Evolutionary conservation across 2,113 vertebrate genomes (phyloP), one percentile per base, ranked within the genome.

Genomic region (Ellobius talpinus): DNA sequence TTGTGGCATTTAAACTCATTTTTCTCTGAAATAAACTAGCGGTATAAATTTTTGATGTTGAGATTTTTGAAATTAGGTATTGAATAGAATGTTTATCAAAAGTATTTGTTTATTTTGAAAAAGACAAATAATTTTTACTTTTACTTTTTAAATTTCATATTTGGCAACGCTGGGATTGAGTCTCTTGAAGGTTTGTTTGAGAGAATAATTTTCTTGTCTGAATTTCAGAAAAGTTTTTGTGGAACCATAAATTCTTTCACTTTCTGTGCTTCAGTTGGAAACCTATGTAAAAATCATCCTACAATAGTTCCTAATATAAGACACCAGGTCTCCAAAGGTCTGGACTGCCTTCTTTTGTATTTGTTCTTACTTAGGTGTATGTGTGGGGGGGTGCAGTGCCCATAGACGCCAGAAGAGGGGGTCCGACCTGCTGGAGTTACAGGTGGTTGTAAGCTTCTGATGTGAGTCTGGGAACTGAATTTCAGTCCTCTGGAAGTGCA

Each of bases 51-150:
- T 89, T 79, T 58, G 9, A 58, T 61, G 66, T 36, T 65, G 73
- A 68, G 47, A 50, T 36, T 89, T 91, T 96, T 87, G 17, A 58
- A 94, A 13, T 68, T 94, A 52, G 1, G 1, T 82, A 36, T 76
- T 92, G 31, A 78, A 66, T 88, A 23, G 36, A 86, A 58, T 0
- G 2, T 90, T 94, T 79, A 58, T 85, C 39, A 68, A 11, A 14
- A 29, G 3, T 93, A 65, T 7, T 24, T 58, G 76, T 8, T 88
- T 5, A 42, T 92, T 68, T 77, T 84, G 89, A 58, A 78, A 94
- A 95, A 91, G 93, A 87, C 11, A 89, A 95, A 89, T 68, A 39
- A 7, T 17, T 92, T 95, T 96, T 68, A 45, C 8, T 65, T 92
- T 87, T 31, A 76, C 7, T 61, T 52, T n/a, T 23, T 87, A 95